Conservation (phyloP, 2,113 vertebrate genomes). For the Galbula dea region DNA sequence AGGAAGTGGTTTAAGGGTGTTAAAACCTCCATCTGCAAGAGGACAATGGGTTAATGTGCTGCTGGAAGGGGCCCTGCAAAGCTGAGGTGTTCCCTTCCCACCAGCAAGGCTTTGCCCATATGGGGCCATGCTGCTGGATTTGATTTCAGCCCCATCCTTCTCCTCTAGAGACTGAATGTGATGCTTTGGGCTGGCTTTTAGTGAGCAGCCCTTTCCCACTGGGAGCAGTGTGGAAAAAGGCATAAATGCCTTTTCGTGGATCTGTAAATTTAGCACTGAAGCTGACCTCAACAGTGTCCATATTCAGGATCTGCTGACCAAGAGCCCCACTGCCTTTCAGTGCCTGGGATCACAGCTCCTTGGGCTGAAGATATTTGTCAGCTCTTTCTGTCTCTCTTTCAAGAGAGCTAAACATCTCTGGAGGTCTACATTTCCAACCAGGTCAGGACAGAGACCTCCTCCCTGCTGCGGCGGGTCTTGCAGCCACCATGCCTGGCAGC, state of each 20-base stretch:
- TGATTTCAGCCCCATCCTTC: conserved; percentile 28
- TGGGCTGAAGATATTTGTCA: neutral
- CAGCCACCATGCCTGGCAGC: accelerated
- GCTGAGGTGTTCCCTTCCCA: neutral
- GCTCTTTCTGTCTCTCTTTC: neutral
- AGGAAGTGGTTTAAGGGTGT: neutral
- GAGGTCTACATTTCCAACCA: neutral
- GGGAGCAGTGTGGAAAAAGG: accelerated
- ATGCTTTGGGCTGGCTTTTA: conserved; percentile 30
- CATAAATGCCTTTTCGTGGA: neutral
- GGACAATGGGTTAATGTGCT: neutral
- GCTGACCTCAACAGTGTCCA: neutral
- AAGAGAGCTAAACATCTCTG: neutral
- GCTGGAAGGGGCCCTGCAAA: neutral
- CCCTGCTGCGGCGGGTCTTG: neutral
- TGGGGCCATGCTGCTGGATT: neutral
- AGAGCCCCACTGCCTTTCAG: neutral
- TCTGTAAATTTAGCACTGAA: neutral
- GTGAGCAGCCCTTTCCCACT: neutral
- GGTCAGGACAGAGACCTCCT: neutral
- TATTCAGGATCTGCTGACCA: neutral
- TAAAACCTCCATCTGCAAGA: neutral
- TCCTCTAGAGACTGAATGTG: neutral
- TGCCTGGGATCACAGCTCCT: neutral
- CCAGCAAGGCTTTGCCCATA: neutral